phyloP scores from a whole-genome alignment of 2,888 invertebrate genomes.

The Unio pictorum region DNA sequence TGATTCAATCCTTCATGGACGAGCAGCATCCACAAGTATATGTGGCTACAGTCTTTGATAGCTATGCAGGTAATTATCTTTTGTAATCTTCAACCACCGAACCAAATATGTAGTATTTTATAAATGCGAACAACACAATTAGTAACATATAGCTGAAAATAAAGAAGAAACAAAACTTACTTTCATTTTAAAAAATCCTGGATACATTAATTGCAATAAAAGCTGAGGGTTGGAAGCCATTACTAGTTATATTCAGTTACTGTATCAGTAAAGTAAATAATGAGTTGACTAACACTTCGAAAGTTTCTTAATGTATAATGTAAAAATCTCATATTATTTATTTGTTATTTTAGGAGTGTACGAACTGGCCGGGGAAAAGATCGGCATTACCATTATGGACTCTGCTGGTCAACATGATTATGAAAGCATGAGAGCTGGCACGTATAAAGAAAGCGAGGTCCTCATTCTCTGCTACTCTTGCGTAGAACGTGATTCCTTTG shows the following conservation, averaged over 20 bases:
- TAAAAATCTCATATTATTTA: conserved; percentile 1
- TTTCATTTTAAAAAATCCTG: too few species aligned
- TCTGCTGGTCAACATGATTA: conserved; percentile 59
- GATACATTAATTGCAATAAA: too few species aligned
- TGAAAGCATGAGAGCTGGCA: conserved; percentile 45
- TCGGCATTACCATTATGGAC: conserved; percentile 51
- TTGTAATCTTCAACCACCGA: not conserved
- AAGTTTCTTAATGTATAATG: too few species aligned
- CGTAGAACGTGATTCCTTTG: conserved; percentile 49
- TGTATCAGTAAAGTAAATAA: too few species aligned
- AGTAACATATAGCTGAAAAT: too few species aligned
- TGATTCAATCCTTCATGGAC: conserved; percentile 47
- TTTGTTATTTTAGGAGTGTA: conserved; percentile 39
- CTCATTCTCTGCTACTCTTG: conserved; percentile 55
- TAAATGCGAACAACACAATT: too few species aligned
- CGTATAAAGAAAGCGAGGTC: conserved; percentile 53
- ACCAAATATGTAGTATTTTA: too few species aligned
- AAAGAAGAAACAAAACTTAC: too few species aligned
- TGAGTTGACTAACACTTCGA: too few species aligned
- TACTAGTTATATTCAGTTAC: too few species aligned
- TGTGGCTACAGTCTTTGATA: conserved; percentile 51
- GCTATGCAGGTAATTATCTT: conserved; percentile 44
- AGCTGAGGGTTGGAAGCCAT: too few species aligned
- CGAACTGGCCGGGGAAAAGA: conserved; percentile 52
- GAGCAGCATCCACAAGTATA: conserved; percentile 31